Base-by-base conservation (phyloP, 1,140 invertebrate genomes). In the Pogonomyrmex californicus region DNA sequence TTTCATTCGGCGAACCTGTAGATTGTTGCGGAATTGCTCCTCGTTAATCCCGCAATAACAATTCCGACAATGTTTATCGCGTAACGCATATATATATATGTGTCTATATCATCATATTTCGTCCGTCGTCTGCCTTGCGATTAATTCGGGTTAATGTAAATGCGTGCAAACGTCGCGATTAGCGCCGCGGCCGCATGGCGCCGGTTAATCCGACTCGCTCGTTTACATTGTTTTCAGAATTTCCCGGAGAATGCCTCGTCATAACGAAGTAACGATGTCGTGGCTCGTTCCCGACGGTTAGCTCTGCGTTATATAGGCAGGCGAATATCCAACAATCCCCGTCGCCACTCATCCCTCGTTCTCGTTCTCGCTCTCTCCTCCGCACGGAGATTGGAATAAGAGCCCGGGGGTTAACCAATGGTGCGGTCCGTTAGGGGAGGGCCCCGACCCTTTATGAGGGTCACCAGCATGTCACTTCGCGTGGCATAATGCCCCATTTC, bases 401-500 rank as follows among this genome's bases (percentile, higher is more conserved):
- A 73, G 79, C 79, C 17, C 68, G n/a, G 23, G 23, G n/a, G 14
- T 87, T 70, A 76, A 44, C 51, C 81, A 70, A 85, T 75, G 60
- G 68, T 41, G 79, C 38, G 71, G 58, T 89, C 77, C 79, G 87
- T 89, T 87, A 89, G 51, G 86, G 73, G 36, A 30, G 49, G 79
- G 78, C 58, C n/a, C 23, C 44, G 71, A 77, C 51, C 71, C 78
- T 86, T 89, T 86, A 89, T 87, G 70, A 62, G 38, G 33, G n/a
- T n/a, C 56, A 63, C 66, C 68, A 63, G 77, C 86, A 86, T 60
- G 79, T 81, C 76, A 89, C 60, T 56, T 79, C 62, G 86, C 76
- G 76, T 88, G 75, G 44, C 54, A 36, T 88, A 89, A 89, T 89
- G 76, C 85, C 71, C 47, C 68, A 44, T 78, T 51, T 66, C 58